Percentiles rank a stretch among this genome's conserved stretches.
These are phyloP conservation scores for Drosophila sp. DNA, from an alignment of 1,140 invertebrate genomes.

Conservation along the genomic window DNA sequence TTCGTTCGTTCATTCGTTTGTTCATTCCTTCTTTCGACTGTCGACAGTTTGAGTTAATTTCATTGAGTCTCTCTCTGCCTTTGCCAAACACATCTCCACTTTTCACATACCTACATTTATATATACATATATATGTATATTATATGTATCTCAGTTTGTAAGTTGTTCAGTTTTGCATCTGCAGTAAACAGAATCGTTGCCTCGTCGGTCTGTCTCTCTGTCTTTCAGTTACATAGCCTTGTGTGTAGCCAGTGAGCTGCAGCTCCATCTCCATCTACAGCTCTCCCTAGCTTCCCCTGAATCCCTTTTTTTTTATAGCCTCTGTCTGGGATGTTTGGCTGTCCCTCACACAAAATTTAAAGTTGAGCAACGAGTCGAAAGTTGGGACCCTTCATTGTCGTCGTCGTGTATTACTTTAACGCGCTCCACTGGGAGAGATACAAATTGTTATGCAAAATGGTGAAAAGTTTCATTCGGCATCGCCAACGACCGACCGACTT, in stretches of 20 bases:
- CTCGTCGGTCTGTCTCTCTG: background rate
- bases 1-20: background rate
- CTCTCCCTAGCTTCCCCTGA: constrained; percentile 16
- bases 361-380: constrained; percentile 78
- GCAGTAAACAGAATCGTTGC: constrained; percentile 35
- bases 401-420: constrained; percentile 68
- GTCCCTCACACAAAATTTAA: constrained; percentile 58
- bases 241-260: background rate
- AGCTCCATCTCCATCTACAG: no score
- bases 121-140: constrained; percentile 9
- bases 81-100: constrained; percentile 49
- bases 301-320: constrained; percentile 63
- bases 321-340: constrained; percentile 28
- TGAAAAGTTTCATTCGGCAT: constrained; percentile 78
- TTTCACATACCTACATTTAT: constrained; percentile 3
- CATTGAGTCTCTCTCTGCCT: constrained; percentile 40
- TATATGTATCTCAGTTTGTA: constrained; percentile 17
- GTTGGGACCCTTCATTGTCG: constrained; percentile 65
- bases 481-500: constrained; percentile 52
- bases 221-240: constrained; percentile 9
- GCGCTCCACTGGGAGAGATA: constrained; percentile 80
- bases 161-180: constrained; percentile 29
- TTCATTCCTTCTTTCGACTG: constrained; percentile 33
- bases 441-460: constrained; percentile 82
- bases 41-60: constrained; percentile 78